Percentiles rank a stretch among this genome's conserved stretches.
Evolutionary conservation across 2,797 vertebrate genomes (phyloP).

Genomic region (Coracias cyanogaster): DNA sequence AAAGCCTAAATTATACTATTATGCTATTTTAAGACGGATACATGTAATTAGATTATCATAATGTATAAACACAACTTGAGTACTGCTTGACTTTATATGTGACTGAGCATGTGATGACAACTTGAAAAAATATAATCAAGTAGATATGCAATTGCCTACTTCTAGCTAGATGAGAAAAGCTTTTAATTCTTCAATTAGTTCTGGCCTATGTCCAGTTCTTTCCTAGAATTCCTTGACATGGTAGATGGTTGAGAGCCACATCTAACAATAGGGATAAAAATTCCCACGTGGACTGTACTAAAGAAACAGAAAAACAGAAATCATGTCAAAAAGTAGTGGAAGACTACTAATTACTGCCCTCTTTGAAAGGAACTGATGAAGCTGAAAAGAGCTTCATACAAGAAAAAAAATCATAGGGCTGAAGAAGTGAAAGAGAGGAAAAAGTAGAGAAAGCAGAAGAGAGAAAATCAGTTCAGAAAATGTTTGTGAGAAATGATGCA

Average conservation of each 20-base stretch:
- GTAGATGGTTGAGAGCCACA: fast-evolving
- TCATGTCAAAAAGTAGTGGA: neutral
- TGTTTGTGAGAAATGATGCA: neutral
- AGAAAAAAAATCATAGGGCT: neutral
- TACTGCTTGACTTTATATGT: neutral
- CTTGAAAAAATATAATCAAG: neutral
- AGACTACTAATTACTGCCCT: neutral
- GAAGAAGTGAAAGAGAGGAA: neutral
- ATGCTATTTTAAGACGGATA: neutral
- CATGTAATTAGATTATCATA: neutral
- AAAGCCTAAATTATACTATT: neutral
- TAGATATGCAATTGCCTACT: neutral
- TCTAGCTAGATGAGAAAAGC: neutral
- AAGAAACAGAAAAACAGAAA: neutral
- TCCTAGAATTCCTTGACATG: neutral
- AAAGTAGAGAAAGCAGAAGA: neutral
- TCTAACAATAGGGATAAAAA: neutral
- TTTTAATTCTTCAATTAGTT: neutral
- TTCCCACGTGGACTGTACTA: neutral
- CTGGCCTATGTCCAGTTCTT: neutral
- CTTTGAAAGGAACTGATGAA: neutral
- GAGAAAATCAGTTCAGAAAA: neutral
- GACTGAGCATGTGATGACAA: neutral
- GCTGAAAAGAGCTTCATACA: neutral
- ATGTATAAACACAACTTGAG: neutral